These are phyloP conservation scores for Spilogale gracilis DNA, from an alignment of 2,113 vertebrate species.

Conservation along the genomic window DNA sequence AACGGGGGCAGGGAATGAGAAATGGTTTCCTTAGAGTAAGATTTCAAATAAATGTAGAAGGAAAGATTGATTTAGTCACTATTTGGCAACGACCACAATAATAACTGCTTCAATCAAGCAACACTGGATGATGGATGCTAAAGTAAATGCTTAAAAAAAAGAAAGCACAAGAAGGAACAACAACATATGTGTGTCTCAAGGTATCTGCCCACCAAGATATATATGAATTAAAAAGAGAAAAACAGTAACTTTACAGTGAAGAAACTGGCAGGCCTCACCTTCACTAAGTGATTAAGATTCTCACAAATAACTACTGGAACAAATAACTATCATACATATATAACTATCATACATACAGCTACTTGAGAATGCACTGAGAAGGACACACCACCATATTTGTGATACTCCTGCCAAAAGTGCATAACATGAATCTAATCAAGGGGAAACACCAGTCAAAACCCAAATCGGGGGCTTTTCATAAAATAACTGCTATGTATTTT, in stretches of 20 bases:
- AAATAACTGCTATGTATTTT: not conserved
- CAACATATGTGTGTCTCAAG: not conserved
- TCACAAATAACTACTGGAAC: not conserved
- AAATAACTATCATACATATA: not conserved
- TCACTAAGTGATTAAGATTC: not conserved
- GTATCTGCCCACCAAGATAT: not conserved
- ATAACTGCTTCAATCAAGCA: not conserved
- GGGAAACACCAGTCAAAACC: not conserved
- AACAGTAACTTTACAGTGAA: not conserved
- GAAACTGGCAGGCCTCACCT: not conserved
- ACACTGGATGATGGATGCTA: not conserved
- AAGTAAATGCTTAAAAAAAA: not conserved
- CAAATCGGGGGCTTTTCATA: not conserved
- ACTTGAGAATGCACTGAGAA: not conserved
- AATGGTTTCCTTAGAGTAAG: not conserved
- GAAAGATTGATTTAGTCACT: not conserved
- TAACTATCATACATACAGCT: not conserved
- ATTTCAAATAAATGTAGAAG: constrained; percentile 15
- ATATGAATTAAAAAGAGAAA: constrained; percentile 10
- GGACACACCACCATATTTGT: not conserved
- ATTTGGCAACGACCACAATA: not conserved
- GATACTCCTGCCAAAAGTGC: not conserved
- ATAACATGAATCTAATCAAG: not conserved
- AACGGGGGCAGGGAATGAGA: not conserved
- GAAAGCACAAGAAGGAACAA: not conserved